Percentiles rank a stretch among this genome's conserved stretches.
Evolutionary conservation across 2,888 invertebrate species (phyloP).

Genomic region (Xanthia icteritia): DNA sequence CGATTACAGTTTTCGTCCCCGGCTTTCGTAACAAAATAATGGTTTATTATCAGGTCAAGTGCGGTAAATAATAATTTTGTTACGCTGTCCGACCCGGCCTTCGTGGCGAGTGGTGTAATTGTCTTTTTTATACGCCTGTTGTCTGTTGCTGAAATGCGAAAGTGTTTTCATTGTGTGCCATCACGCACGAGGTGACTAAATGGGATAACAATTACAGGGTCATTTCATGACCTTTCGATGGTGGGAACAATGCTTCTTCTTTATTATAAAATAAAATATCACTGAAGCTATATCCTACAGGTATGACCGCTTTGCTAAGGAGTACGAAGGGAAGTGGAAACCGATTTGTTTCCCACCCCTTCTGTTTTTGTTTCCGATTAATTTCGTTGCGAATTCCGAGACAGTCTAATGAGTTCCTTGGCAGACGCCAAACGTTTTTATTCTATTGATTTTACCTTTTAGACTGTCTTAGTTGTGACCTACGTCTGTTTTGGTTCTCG

Average conservation of each 20-base stretch:
- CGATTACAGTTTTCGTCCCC: conserved; percentile 44
- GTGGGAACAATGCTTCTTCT: conserved; percentile 3
- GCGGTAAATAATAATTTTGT: conserved; percentile 68
- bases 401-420: conserved; percentile 38
- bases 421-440: conserved; percentile 27
- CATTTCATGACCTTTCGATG: conserved; percentile 34
- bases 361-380: conserved; percentile 24
- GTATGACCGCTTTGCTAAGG: neutral
- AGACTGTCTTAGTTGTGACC: neutral
- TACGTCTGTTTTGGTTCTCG: neutral
- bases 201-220: conserved; percentile 41
- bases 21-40: conserved; percentile 60
- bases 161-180: conserved; percentile 58
- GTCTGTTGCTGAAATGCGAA: conserved; percentile 50
- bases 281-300: neutral
- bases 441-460: conserved; percentile 19
- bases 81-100: conserved; percentile 63
- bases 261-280: conserved; percentile 7
- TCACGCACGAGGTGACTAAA: conserved; percentile 51
- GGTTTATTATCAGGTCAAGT: conserved; percentile 72
- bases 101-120: conserved; percentile 58
- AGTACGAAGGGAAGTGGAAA: neutral
- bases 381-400: conserved; percentile 15
- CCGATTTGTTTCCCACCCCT: conserved; percentile 31
- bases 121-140: conserved; percentile 56